These are phyloP conservation scores for Ethmia dodecea DNA, from an alignment of 2,888 invertebrate species.

Conservation along the genomic window DNA sequence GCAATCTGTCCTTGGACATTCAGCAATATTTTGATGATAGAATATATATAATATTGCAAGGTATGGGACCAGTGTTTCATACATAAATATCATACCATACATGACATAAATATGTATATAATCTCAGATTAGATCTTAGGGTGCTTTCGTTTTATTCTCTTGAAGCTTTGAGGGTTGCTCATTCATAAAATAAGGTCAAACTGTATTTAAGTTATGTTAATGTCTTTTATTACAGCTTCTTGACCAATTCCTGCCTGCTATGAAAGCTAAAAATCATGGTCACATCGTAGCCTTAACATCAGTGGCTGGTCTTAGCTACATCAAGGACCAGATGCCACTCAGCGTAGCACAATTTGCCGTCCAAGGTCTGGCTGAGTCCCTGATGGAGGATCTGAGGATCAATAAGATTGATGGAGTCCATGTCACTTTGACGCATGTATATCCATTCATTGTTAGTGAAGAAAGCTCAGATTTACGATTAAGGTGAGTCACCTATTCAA, in stretches of 20 bases:
- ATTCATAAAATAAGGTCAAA: too few species aligned
- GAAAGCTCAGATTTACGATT: slow-evolving; percentile 73
- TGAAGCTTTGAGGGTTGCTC: too few species aligned
- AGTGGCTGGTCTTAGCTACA: slow-evolving; percentile 78
- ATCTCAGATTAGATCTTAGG: too few species aligned
- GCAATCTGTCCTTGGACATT: too few species aligned
- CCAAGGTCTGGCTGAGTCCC: slow-evolving; percentile 80
- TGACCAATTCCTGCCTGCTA: slow-evolving; percentile 77
- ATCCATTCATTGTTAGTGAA: slow-evolving; percentile 79
- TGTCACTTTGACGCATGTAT: slow-evolving; percentile 79
- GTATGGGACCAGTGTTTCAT: too few species aligned
- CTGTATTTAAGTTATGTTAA: too few species aligned
- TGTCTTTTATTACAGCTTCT: slow-evolving; percentile 68
- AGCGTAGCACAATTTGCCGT: slow-evolving; percentile 82
- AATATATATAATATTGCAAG: too few species aligned
- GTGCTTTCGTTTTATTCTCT: too few species aligned
- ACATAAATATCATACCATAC: too few species aligned
- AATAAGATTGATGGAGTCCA: slow-evolving; percentile 74
- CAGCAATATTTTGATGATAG: too few species aligned
- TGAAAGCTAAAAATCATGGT: slow-evolving; percentile 77
- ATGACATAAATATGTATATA: too few species aligned
- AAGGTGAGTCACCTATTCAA: slow-evolving; percentile 52
- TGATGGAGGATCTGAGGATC: slow-evolving; percentile 78
- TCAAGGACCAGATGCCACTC: slow-evolving; percentile 76
- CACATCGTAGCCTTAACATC: slow-evolving; percentile 80